phyloP scores from a whole-genome alignment of 2,888 invertebrate species.

The Coelopa pilipes region DNA sequence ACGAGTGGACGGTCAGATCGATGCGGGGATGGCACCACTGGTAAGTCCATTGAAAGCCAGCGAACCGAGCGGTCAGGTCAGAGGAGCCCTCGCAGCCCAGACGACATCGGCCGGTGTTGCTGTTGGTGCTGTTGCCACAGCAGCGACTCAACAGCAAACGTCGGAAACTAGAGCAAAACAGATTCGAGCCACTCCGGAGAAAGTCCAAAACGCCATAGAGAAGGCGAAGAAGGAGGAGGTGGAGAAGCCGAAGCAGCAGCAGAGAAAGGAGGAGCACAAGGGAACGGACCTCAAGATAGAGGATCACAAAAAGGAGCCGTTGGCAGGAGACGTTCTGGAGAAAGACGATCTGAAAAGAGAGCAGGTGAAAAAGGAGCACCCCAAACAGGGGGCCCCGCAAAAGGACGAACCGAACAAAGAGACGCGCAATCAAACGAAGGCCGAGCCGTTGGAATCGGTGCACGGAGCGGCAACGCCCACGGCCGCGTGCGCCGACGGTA shows the following conservation, averaged over 20 bases:
- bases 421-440: not conserved
- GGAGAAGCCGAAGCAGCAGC: conserved; percentile 1
- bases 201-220: not conserved
- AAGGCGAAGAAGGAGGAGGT: not conserved
- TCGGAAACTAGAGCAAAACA: not conserved
- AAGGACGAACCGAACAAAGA: not conserved
- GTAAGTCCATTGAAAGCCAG: conserved; percentile 54
- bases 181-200: not conserved
- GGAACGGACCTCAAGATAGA: too few relatives aligned
- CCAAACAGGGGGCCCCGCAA: not conserved
- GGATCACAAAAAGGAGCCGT: too few relatives aligned
- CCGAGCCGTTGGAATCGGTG: not conserved
- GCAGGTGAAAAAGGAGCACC: not conserved
- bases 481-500: conserved; percentile 46
- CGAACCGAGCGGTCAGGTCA: conserved; percentile 50
- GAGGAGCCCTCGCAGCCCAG: conserved; percentile 46
- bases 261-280: not conserved
- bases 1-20: conserved; percentile 42
- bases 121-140: conserved; percentile 48
- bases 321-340: not conserved
- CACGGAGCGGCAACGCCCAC: not conserved
- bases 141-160: conserved; percentile 39
- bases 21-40: conserved; percentile 43
- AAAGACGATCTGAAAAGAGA: not conserved
- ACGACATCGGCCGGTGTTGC: conserved; percentile 51